Percentiles rank a stretch among this genome's conserved stretches.
Conservation (phyloP, 1,140 invertebrate species). For the Drosophila persimilis region DNA sequence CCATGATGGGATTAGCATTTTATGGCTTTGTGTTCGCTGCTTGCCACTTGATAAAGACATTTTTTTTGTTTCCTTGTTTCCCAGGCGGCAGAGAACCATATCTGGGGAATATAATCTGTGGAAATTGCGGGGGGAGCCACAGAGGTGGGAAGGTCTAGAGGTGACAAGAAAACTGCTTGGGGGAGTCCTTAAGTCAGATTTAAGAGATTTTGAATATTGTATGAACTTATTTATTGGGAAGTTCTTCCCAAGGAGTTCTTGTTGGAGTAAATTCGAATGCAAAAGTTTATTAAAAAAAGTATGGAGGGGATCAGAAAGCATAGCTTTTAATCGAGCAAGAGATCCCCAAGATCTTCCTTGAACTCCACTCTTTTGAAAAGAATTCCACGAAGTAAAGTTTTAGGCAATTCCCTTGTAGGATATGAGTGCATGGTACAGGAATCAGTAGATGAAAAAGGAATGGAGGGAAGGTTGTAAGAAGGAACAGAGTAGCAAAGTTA, state of each 20-base stretch:
- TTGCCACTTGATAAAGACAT: slow-evolving; percentile 76
- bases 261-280: no score
- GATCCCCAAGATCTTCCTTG: no score
- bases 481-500: no score
- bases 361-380: no score
- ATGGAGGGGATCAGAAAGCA: no score
- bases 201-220: not conserved
- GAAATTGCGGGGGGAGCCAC: slow-evolving; percentile 30
- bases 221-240: not conserved
- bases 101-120: slow-evolving; percentile 27
- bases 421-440: no score
- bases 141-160: slow-evolving; percentile 2
- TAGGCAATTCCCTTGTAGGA: slow-evolving; percentile 1
- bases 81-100: slow-evolving; percentile 15
- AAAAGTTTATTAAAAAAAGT: no score
- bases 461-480: no score
- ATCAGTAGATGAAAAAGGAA: no score
- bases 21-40: slow-evolving; percentile 72
- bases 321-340: no score
- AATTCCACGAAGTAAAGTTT: no score
- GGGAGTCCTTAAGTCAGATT: not conserved
- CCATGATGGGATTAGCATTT: slow-evolving; percentile 81
- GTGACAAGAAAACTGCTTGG: not conserved
- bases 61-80: slow-evolving; percentile 5
- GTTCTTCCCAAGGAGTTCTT: not conserved